Conservation (phyloP, 2,113 vertebrate genomes). For the Eidolon helvum region DNA sequence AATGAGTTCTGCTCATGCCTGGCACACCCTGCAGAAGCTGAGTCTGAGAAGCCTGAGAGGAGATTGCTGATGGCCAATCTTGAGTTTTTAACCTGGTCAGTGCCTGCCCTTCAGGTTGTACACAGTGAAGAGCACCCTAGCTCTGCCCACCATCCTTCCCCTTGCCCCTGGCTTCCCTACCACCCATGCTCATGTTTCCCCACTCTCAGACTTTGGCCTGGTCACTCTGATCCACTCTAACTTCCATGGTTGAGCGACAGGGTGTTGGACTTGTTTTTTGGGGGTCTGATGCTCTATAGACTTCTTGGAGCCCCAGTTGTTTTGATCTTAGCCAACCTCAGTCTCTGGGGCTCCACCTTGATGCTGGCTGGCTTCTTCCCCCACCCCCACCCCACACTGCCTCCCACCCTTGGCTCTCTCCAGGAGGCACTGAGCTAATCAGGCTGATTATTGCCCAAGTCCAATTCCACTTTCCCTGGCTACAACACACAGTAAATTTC, state of each 20-base stretch:
- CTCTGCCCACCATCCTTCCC: not conserved
- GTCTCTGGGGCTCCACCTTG: not conserved
- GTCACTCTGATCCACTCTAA: no score
- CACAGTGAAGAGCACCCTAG: not conserved
- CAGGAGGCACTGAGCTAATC: constrained; percentile 69
- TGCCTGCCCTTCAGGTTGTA: not conserved
- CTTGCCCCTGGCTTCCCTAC: not conserved
- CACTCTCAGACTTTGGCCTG: not conserved
- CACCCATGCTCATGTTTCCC: accelerated
- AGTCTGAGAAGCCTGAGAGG: not conserved
- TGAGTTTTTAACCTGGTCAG: not conserved
- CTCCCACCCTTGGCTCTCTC: not conserved
- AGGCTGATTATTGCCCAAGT: constrained; percentile 62
- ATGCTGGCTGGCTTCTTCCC: not conserved
- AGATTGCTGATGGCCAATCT: not conserved
- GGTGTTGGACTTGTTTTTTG: not conserved
- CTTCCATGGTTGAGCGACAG: accelerated
- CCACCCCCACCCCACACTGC: not conserved
- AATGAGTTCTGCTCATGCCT: not conserved
- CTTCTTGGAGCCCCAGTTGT: not conserved
- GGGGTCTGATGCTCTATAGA: not conserved
- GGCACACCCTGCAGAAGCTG: not conserved
- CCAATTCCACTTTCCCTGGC: constrained; percentile 41
- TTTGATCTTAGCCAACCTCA: constrained; percentile 46
- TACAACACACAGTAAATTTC: constrained; percentile 65